Percentiles rank a stretch among this genome's conserved stretches.
phyloP scores from a whole-genome alignment of 2,113 vertebrate species.

The Gallinago undulata region DNA sequence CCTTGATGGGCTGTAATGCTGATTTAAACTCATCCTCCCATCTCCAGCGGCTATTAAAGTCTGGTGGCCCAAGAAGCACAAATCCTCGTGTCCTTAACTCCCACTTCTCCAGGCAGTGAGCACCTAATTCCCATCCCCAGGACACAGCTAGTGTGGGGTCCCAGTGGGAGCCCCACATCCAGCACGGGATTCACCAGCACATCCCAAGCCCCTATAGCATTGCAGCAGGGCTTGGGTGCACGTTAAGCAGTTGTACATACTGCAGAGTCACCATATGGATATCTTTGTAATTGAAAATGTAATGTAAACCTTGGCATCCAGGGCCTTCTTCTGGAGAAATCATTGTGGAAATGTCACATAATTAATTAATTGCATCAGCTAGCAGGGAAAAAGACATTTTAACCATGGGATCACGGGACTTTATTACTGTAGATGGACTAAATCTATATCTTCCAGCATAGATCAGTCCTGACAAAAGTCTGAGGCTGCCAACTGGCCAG shows the following conservation, averaged over 20 bases:
- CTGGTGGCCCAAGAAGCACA: not conserved
- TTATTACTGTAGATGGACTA: conserved; percentile 62
- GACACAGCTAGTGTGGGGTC: not conserved
- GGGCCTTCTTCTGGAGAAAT: conserved; percentile 20
- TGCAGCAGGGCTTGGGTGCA: not conserved
- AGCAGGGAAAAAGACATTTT: conserved; percentile 47
- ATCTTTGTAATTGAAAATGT: conserved; percentile 57
- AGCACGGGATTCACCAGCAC: not conserved
- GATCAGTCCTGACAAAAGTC: conserved; percentile 58
- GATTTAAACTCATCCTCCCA: not conserved
- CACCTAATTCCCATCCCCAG: not conserved
- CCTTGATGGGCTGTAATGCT: accelerated
- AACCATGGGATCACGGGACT: conserved; percentile 47
- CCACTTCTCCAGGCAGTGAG: not conserved
- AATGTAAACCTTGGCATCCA: conserved; percentile 61
- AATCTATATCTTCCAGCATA: conserved; percentile 42
- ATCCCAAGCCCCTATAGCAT: not conserved
- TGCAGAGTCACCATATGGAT: conserved; percentile 63
- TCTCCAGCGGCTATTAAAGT: not conserved
- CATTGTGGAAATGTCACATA: conserved; percentile 52
- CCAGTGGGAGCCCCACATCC: not conserved
- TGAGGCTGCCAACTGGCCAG: conserved; percentile 57
- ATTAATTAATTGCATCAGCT: conserved; percentile 60
- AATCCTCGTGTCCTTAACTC: not conserved
- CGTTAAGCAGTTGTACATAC: not conserved